Evolutionary conservation across 2,888 invertebrate species (phyloP).

Genomic region (Drosophila yooni): DNA sequence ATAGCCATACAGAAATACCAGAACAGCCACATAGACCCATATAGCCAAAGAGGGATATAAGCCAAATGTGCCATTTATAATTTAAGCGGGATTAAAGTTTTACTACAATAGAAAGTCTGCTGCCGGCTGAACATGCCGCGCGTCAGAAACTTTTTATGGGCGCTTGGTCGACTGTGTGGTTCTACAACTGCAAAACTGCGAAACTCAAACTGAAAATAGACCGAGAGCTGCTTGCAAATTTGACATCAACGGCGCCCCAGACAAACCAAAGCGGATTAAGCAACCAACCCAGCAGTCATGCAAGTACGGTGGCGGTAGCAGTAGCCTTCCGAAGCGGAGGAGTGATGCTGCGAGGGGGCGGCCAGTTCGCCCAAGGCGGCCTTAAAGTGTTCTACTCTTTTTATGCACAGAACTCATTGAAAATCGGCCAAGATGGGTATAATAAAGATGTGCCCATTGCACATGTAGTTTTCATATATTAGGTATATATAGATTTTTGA

Average conservation of each 20-base stretch:
- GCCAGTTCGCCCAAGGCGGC: conserved; percentile 49
- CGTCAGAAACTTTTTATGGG: conserved; percentile 69
- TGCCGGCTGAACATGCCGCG: conserved; percentile 69
- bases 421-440: neutral
- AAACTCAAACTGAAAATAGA: conserved; percentile 60
- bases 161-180: conserved; percentile 22
- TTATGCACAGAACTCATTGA: neutral
- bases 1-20: conserved; percentile 1
- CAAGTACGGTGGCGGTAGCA: neutral
- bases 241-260: conserved; percentile 69
- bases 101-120: conserved; percentile 73
- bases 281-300: conserved; percentile 21
- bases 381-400: conserved; percentile 44
- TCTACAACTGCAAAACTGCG: neutral
- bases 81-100: conserved; percentile 79
- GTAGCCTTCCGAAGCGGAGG: neutral
- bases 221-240: conserved; percentile 72
- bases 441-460: neutral
- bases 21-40: neutral
- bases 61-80: conserved; percentile 79
- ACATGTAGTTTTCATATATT: neutral
- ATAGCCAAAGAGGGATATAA: conserved; percentile 29
- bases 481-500: neutral
- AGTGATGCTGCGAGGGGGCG: neutral
- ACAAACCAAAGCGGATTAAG: conserved; percentile 79